Evolutionary conservation across 2,113 vertebrate genomes (phyloP), one percentile per base, ranked within the genome.

Genomic region (Paralichthys olivaceus): DNA sequence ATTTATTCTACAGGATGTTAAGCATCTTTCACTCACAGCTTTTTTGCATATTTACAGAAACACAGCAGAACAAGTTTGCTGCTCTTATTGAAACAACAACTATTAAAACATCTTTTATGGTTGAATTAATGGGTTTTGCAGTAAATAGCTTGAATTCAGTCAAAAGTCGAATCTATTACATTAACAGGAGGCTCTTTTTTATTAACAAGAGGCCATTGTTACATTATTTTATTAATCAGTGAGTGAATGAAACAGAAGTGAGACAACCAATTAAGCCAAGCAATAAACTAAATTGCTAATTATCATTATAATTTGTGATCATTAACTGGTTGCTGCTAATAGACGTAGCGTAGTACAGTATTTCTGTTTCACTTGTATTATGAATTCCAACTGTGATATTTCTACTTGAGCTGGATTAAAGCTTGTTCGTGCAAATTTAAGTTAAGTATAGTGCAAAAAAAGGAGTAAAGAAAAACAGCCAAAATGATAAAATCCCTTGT

Each of bases 111-210:
- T 64, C 69, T 64, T 15, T 53, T 4, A 53, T 15, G 20, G 14
- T 22, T 1, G 19, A 49, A 49, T 49, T 49, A 1, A 49, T 19
- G 19, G 45, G 4, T 4, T 49, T 49, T 19, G 14, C 17, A 19
- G 45, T 15, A 49, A 49, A 17, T 49, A 49, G 25, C 19, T 45
- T 32, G 66, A 67, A 70, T 66, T 81, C 29, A 40, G 58, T 64
- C 65, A 37, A 26, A 12, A 47, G 14, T 64, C 20, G 15, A 12
- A 67, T 63, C 51, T 22, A 34, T 56, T 6, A 34, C 37, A 45
- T 49, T 58, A 63, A 72, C 20, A 9, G 7, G 28, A 23, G 23
- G 29, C 28, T 63, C 2, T 34, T 32, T n/a, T 15, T 22, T 72
- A 61, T 64, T 60, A 71, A 65, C 29, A 58, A 29, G 1, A 12